A percentile compares a stretch with the other conserved stretches of the same genome.
phyloP scores from a whole-genome alignment of 2,797 vertebrate genomes.

The Ptychadena robeensis region DNA sequence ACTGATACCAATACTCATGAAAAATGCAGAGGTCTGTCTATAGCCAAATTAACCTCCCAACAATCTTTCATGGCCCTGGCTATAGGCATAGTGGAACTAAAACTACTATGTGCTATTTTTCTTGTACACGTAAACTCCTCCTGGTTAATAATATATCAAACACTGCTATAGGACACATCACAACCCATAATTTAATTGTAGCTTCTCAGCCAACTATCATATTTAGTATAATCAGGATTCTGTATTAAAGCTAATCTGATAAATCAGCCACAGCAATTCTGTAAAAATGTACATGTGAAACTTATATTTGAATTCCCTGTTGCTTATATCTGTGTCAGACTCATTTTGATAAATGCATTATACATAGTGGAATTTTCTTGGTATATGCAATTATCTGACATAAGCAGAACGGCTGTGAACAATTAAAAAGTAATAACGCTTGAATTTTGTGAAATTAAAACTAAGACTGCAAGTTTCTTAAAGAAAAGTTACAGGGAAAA shows the following conservation, averaged over 20 bases:
- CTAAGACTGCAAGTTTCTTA: conserved; percentile 9
- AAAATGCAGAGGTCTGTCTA: too few species aligned
- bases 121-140: not conserved
- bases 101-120: not conserved
- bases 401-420: conserved; percentile 37
- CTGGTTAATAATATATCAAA: not conserved
- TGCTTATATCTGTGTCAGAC: conserved; percentile 23
- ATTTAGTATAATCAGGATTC: conserved; percentile 26
- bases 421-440: conserved; percentile 52
- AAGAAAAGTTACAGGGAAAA: conserved; percentile 32
- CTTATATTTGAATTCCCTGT: conserved; percentile 49
- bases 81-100: too few species aligned
- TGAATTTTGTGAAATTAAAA: conserved; percentile 44
- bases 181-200: not conserved
- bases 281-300: conserved; percentile 42
- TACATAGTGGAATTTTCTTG: conserved; percentile 16
- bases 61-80: too few species aligned
- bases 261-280: conserved; percentile 23
- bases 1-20: too few species aligned
- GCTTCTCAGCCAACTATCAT: conserved; percentile 1
- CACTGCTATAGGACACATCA: not conserved
- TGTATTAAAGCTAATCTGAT: not conserved
- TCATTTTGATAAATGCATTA: conserved; percentile 53
- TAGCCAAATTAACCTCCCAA: too few species aligned
- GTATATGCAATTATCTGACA: conserved; percentile 50